Conservation (phyloP, 2,797 vertebrate genomes). For the Discoglossus pictus region DNA sequence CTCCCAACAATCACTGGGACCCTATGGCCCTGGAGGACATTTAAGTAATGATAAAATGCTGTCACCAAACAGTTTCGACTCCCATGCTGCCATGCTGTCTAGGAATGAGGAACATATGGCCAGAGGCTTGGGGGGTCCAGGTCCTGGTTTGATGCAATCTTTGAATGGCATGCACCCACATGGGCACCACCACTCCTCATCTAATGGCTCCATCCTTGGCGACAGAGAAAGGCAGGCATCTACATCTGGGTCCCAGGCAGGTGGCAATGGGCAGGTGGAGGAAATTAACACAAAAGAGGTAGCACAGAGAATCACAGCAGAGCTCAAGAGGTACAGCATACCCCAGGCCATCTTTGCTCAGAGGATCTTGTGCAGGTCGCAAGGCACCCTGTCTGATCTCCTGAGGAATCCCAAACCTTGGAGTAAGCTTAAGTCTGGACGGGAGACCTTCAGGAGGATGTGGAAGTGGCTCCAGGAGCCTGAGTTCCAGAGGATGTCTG, state of each 20-base stretch:
- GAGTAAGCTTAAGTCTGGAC: conserved; percentile 98
- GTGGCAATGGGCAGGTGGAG: conserved; percentile 84
- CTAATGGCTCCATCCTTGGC: conserved; percentile 81
- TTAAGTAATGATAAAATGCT: conserved; percentile 91
- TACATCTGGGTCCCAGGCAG: conserved; percentile 74
- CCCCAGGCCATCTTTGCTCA: conserved; percentile 98
- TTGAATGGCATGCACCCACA: conserved; percentile 87
- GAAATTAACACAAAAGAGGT: conserved; percentile 99
- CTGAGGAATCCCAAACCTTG: conserved; percentile 97
- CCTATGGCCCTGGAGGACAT: conserved; percentile 87
- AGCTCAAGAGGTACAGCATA: conserved; percentile 98
- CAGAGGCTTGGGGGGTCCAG: conserved; percentile 82
- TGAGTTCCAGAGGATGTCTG: conserved; percentile 97
- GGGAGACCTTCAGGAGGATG: conserved; percentile 97
- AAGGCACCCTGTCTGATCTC: conserved; percentile 96
- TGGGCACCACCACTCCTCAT: conserved; percentile 79
- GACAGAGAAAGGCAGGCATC: conserved; percentile 84
- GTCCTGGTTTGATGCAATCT: conserved; percentile 81
- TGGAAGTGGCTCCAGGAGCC: conserved; percentile 99
- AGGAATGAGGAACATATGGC: conserved; percentile 88
- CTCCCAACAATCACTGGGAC: conserved; percentile 84
- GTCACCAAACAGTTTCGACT: conserved; percentile 87
- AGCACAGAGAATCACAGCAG: conserved; percentile 93
- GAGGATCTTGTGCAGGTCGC: conserved; percentile 95
- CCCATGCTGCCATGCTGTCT: conserved; percentile 89